Percentiles rank a stretch among this genome's conserved stretches.
Evolutionary conservation across 2,888 invertebrate genomes (phyloP).

Genomic region (Cactoblastis cactorum): DNA sequence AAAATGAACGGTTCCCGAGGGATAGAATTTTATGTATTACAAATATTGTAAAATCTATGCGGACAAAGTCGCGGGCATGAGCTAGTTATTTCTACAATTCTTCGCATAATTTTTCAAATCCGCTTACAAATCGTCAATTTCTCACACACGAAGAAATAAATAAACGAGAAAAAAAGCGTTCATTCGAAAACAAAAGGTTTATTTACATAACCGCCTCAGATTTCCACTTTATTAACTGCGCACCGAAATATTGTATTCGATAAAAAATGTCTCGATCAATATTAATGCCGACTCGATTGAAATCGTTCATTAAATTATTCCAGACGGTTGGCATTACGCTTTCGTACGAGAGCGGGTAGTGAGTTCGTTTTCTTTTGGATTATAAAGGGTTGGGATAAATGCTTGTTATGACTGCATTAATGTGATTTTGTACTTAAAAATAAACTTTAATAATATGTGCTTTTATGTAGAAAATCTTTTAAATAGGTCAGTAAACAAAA

Average conservation of each 20-base stretch:
- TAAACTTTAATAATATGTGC: too few relatives aligned
- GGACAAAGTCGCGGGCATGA: too few relatives aligned
- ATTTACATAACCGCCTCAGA: constrained; percentile 13
- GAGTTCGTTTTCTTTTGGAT: background rate
- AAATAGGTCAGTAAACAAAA: too few relatives aligned
- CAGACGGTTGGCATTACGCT: constrained; percentile 8
- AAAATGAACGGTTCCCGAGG: too few relatives aligned
- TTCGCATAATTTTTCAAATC: background rate
- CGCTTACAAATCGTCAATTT: background rate
- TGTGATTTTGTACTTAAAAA: background rate
- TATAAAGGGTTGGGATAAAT: constrained; percentile 6
- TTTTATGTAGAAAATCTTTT: too few relatives aligned
- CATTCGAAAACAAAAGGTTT: constrained; percentile 10
- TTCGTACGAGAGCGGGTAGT: constrained; percentile 1
- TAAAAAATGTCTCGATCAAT: constrained; percentile 15
- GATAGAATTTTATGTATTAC: too few relatives aligned
- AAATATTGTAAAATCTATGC: too few relatives aligned
- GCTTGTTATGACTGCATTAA: background rate
- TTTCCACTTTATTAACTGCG: constrained; percentile 13
- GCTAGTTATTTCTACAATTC: background rate
- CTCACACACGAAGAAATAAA: constrained; percentile 6
- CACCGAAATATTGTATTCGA: constrained; percentile 12
- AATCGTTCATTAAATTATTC: constrained; percentile 16
- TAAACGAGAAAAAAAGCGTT: background rate
- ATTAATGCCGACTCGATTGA: constrained; percentile 14